Evolutionary conservation across 2,888 invertebrate species (phyloP), one percentile per base, ranked within the genome.

Genomic region (Vanessa cardui): DNA sequence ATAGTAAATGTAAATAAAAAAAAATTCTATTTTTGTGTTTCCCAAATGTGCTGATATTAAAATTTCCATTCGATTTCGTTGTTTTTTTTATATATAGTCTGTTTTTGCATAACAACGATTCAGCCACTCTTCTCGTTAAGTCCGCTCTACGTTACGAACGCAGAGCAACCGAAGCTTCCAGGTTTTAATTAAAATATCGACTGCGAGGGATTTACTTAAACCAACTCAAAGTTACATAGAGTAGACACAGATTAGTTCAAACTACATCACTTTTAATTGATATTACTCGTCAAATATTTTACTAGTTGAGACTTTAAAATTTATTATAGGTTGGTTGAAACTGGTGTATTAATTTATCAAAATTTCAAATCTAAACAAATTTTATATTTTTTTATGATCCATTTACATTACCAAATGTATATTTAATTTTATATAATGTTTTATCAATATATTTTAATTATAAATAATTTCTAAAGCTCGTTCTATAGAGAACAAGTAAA

Each of bases 401-500:
- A 39, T 3, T 2, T 8, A 33, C 12, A 39, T 39, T 39, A 9
- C 0, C 1, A 39, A 39, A 9, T 9, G 39, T 39, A 9, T 39
- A 9, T 39, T 9, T 9, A 9, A 39, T 39, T 39, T 39, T 12
- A 2, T 9, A 4, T 39, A 3, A 0, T 39, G 3, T 39, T 9
- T 12, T 12, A 20, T 3, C 2, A 49, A 8, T 20, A 49, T 49
- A 3, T 8, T 49, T 20, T 49, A 1, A 8, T 7, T 20, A 49
- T 20, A 49, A 20, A 49, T 18, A 18, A 49, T 49, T 49, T n/a
- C 3, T 12, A 44, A 20, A 49, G 45, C 44, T 31, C 68, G 2
- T 9, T n/a, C 6, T 20, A 54, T 20, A 33, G 20, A 46, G 47
- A 65, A 60, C 76, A 72, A 78, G 15, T 21, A 50, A 50, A 21